Percentiles rank a stretch among this genome's conserved stretches.
phyloP scores from a whole-genome alignment of 2,113 vertebrate genomes.

The Athene noctua region DNA sequence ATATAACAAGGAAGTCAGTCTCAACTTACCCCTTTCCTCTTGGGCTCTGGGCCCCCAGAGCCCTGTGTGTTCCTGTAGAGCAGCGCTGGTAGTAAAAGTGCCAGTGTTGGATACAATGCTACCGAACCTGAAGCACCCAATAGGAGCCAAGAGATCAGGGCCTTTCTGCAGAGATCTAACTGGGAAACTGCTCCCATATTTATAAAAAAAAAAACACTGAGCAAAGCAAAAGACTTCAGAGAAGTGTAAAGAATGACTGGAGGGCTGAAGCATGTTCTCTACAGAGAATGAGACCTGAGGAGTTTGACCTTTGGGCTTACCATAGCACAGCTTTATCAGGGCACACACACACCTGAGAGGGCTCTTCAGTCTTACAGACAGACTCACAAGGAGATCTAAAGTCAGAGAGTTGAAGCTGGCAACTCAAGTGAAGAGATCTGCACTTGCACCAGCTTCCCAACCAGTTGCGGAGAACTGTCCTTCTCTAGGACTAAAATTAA shows the following conservation, averaged over 20 bases:
- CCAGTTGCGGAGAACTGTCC: rapidly evolving
- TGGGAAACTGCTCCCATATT: rapidly evolving
- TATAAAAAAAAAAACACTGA: neutral
- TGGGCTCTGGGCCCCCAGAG: no score
- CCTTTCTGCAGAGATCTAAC: rapidly evolving
- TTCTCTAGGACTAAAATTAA: rapidly evolving
- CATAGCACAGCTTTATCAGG: rapidly evolving
- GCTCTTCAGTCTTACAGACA: rapidly evolving
- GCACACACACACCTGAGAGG: rapidly evolving
- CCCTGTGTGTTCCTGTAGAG: no score
- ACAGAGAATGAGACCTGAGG: rapidly evolving
- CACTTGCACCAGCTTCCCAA: rapidly evolving
- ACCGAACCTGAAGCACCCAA: rapidly evolving
- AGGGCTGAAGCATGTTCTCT: neutral
- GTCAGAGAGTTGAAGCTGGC: rapidly evolving
- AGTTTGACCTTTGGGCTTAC: rapidly evolving
- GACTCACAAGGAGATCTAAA: rapidly evolving
- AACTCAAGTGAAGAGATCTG: rapidly evolving
- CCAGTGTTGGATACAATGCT: rapidly evolving
- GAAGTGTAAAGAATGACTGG: rapidly evolving
- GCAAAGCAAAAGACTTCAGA: neutral
- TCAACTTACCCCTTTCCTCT: rapidly evolving
- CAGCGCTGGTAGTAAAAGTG: rapidly evolving
- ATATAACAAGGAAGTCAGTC: rapidly evolving
- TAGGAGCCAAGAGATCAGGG: rapidly evolving